A percentile compares a stretch with the other conserved stretches of the same genome.
Conservation (phyloP, 2,888 invertebrate genomes). For the Lydus trimaculatus region DNA sequence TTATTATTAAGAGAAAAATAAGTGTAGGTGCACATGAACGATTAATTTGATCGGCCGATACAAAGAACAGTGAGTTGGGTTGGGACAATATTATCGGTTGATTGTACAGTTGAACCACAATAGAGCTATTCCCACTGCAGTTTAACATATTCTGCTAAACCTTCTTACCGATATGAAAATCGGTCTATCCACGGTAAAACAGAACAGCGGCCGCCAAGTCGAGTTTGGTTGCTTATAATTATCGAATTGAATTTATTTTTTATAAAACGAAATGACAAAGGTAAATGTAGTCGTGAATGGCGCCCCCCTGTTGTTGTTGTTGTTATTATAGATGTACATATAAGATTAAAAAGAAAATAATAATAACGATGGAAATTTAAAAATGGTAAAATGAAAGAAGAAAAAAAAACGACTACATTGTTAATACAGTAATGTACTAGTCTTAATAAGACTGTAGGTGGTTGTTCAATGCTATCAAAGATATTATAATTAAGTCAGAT, state of each 20-base stretch:
- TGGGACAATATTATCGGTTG: too few relatives aligned
- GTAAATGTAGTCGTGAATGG: not conserved
- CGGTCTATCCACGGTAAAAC: too few relatives aligned
- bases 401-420: constrained; percentile 9
- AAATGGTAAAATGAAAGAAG: not conserved
- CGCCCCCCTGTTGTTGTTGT: not conserved
- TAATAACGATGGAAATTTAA: not conserved
- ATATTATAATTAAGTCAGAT: constrained; percentile 21
- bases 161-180: too few relatives aligned
- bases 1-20: too few relatives aligned
- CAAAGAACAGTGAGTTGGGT: too few relatives aligned
- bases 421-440: constrained; percentile 15
- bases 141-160: too few relatives aligned
- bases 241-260: not conserved
- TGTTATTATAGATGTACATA: constrained; percentile 1
- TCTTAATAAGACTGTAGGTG: constrained; percentile 22
- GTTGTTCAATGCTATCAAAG: constrained; percentile 17
- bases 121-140: too few relatives aligned
- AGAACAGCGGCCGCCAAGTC: not conserved
- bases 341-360: not conserved
- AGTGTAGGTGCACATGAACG: too few relatives aligned
- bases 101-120: too few relatives aligned
- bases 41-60: too few relatives aligned
- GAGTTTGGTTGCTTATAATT: not conserved
- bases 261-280: not conserved